Base-by-base conservation (phyloP, 2,797 vertebrate species). In the Muscicapa comitata region DNA sequence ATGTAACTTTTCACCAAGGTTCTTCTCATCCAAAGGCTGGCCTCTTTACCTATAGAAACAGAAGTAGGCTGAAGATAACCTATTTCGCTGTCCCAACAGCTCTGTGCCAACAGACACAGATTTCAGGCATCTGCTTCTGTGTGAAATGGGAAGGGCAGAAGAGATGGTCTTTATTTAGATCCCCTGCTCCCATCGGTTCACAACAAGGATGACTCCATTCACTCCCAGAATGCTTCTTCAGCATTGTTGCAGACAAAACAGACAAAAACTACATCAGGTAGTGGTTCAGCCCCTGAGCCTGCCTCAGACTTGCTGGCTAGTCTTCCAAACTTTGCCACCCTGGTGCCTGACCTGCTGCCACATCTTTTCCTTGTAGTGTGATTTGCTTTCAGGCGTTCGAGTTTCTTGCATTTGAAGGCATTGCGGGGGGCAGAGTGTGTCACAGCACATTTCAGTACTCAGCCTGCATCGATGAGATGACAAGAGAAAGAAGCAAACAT, bases 381-480 rank as follows among this genome's bases (percentile, higher is more conserved):
- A 20, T 78, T 31, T 48, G 17, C 17, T 50, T 62, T 58, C 25
- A 18, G 11, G 11, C 3, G 4, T 72, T n/a, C 11, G 26, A 17
- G 23, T 17, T 47, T 35, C 29, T 55, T 50, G 35, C 29, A 14
- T 40, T 26, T 33, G 50, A 72, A 78, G 38, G 31, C 24, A 21
- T 0, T 23, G 21, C 0, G 0, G 6, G 2, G 4, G n/a, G 15
- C 3, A 20, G 8, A 5, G 40, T 29, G 25, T 45, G 48, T 9
- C 37, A 33, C 8, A 6, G 53, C 24, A 21, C n/a, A 1, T 53
- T 66, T 63, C 20, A 28, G 37, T n/a, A 47, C 4, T 72, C 50
- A 62, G 40, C 6, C 37, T 67, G 5, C 38, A 11, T 0, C 48
- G 31, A 15, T 28, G 11, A 14, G 37, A 12, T 31, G 11, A 11